A percentile compares a stretch with the other conserved stretches of the same genome.
Conservation (phyloP, 2,888 invertebrate species). For the Brachyopa scutellaris region DNA sequence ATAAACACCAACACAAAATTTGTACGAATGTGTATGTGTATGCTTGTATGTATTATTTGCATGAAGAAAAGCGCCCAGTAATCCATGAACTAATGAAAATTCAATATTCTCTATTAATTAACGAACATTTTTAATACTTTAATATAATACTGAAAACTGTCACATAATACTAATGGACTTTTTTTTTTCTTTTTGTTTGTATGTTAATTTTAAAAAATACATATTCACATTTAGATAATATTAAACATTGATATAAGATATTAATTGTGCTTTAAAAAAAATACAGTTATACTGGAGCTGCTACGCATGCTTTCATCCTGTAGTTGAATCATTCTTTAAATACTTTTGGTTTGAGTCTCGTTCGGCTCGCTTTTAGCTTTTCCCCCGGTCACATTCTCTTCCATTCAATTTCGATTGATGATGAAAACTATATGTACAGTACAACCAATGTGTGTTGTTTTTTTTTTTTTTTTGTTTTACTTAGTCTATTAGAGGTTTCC, state of each 20-base stretch:
- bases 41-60: too few species aligned
- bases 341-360: neutral
- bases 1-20: too few species aligned
- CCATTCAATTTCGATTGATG: too few species aligned
- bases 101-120: neutral
- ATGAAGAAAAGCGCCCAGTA: neutral
- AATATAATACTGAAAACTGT: neutral
- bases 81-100: neutral
- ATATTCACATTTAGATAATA: neutral
- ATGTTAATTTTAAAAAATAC: neutral
- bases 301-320: neutral
- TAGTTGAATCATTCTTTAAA: neutral
- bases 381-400: too few species aligned
- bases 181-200: too few species aligned
- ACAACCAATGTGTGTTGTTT: too few species aligned
- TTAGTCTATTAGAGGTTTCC: neutral
- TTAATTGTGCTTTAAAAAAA: too few species aligned
- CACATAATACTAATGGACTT: neutral
- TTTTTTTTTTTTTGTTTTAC: too few species aligned
- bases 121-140: neutral
- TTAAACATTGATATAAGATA: neutral
- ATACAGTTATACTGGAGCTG: neutral
- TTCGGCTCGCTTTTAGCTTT: too few species aligned
- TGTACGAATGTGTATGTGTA: too few species aligned
- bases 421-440: too few species aligned